phyloP scores from a whole-genome alignment of 2,888 invertebrate genomes.

The Holacanthella duospinosa region DNA sequence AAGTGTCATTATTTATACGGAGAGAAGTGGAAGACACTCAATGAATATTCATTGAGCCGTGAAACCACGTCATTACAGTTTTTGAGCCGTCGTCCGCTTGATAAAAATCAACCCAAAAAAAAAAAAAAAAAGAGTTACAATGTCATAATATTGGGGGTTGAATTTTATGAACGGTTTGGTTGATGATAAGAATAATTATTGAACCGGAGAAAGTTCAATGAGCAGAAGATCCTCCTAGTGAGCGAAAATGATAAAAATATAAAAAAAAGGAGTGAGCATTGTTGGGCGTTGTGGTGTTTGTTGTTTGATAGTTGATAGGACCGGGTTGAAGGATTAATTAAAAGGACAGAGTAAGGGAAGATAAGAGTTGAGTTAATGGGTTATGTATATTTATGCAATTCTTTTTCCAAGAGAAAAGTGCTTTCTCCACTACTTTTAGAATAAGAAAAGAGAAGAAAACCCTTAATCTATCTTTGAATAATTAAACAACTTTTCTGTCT shows the following conservation, averaged over 20 bases:
- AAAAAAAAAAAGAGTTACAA: no score
- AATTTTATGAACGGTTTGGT: no score
- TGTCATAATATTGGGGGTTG: no score
- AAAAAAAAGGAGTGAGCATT: no score
- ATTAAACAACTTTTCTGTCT: background rate
- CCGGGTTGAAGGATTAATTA: slow-evolving; percentile 1
- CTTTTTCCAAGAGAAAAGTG: background rate
- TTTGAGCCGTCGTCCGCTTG: no score
- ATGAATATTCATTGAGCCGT: background rate
- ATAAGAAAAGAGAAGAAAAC: background rate
- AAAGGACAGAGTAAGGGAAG: background rate
- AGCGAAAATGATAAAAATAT: background rate
- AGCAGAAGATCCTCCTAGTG: no score
- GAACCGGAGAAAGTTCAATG: no score
- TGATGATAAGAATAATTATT: no score
- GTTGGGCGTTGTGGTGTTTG: background rate
- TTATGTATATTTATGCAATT: slow-evolving; percentile 1
- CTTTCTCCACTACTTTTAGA: background rate
- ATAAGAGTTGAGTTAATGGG: background rate
- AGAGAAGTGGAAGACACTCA: background rate
- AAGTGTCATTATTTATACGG: background rate
- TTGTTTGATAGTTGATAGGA: background rate
- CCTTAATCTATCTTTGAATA: background rate
- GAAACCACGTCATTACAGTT: background rate
- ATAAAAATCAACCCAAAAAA: no score